Base-by-base conservation (phyloP, 2,888 invertebrate genomes). In the Antheraea assamensis region DNA sequence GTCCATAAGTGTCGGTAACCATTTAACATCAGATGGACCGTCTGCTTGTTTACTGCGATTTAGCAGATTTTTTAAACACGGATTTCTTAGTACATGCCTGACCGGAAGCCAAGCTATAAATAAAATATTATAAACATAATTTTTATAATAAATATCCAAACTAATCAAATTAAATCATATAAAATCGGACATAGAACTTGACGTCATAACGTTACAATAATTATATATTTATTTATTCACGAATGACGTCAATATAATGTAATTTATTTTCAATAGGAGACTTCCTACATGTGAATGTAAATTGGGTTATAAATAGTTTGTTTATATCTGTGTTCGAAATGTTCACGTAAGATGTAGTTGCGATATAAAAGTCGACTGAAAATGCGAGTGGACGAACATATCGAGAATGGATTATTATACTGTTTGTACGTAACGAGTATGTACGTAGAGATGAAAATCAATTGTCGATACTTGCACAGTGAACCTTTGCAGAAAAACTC, bases 211-310 rank as follows among this genome's bases (percentile, higher is more conserved):
- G 10, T 58, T 24, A 61, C 3, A 61, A 15, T 61, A 24, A 27
- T 61, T 27, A 27, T 17, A 0, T 64, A 30, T 64, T 64, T 64
- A 64, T 64, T 64, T 64, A 64, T 30, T 2, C 17, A 64, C 17
- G 27, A 30, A 64, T 61, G 24, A 61, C 61, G 61, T 61, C 61
- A 61, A 61, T 64, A 30, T 21, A 64, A 64, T 64, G 17, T 64
- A 64, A 30, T 64, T 64, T 64, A 64, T 21, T 64, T 30, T 64
- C n/a, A 30, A 15, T 64, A 15, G 10, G 58, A 58, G 7, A 30
- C 61, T 64, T 64, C 61, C 61, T 64, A 64, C 8, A 64, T 30
- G 3, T 64, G 27, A 30, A 21, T 17, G 17, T 61, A 61, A 61
- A 61, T 17, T 27, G 15, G 30, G 15, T 15, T 64, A 17, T 24